These are phyloP conservation scores for Drosophila kurseongensis DNA, from an alignment of 1,140 invertebrate species.

Conservation along the genomic window DNA sequence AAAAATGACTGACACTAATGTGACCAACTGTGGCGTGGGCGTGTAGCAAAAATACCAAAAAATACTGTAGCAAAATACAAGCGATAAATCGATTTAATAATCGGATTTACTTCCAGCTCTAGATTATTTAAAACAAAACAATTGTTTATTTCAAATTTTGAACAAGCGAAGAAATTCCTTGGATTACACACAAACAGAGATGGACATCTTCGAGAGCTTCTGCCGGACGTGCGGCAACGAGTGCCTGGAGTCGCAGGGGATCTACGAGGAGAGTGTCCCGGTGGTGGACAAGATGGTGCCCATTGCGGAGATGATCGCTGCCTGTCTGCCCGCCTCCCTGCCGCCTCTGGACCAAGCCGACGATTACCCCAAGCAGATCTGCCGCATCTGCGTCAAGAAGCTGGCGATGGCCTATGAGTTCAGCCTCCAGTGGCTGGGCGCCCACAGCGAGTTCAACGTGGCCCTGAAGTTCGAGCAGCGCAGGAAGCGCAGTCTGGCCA, in stretches of 20 bases:
- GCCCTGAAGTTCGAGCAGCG: constrained; percentile 63
- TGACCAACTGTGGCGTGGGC: background rate
- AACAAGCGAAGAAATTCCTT: background rate
- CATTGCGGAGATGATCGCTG: constrained; percentile 32
- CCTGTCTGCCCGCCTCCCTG: constrained; percentile 44
- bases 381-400: constrained; percentile 60
- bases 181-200: background rate
- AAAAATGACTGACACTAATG: constrained; percentile 4
- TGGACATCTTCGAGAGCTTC: constrained; percentile 77
- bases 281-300: constrained; percentile 25
- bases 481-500: constrained; percentile 42
- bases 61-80: background rate
- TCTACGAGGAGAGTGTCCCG: constrained; percentile 25
- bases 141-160: background rate
- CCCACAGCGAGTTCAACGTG: constrained; percentile 64
- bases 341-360: constrained; percentile 22
- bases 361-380: constrained; percentile 69
- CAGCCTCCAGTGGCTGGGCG: constrained; percentile 46
- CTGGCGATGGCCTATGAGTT: constrained; percentile 60
- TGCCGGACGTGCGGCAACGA: constrained; percentile 73
- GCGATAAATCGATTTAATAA: background rate
- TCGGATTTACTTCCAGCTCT: background rate
- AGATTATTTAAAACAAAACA: constrained; percentile 8
- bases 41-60: background rate
- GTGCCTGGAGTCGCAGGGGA: constrained; percentile 49